Evolutionary conservation across 2,888 invertebrate genomes (phyloP).

Genomic region (Scrobipalpa costella): DNA sequence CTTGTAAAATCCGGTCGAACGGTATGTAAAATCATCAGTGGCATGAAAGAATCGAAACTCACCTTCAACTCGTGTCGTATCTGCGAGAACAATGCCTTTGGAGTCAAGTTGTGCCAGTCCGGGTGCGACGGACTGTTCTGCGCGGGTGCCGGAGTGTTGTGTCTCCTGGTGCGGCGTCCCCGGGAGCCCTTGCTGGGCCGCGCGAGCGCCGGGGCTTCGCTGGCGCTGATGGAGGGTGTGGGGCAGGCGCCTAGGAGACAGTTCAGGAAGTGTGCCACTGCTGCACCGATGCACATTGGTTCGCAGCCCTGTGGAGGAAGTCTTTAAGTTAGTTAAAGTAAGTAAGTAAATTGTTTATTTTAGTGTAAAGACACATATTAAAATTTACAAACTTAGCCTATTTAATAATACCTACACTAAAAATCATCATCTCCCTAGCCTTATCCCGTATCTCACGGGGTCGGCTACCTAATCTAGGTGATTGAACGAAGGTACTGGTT

Average conservation of each 20-base stretch:
- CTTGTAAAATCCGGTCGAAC: too few relatives aligned
- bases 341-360: too few relatives aligned
- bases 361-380: too few relatives aligned
- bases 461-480: too few relatives aligned
- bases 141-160: constrained; percentile 59
- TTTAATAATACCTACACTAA: too few relatives aligned
- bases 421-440: too few relatives aligned
- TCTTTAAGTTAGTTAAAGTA: background rate
- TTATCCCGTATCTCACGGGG: too few relatives aligned
- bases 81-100: constrained; percentile 93
- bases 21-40: too few relatives aligned
- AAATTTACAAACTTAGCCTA: too few relatives aligned
- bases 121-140: constrained; percentile 54
- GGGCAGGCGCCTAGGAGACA: constrained; percentile 91
- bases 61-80: constrained; percentile 89
- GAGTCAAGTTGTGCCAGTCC: constrained; percentile 93
- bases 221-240: constrained; percentile 75
- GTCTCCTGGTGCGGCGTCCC: constrained; percentile 84
- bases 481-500: too few relatives aligned
- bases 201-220: constrained; percentile 50
- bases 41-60: too few relatives aligned
- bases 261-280: constrained; percentile 97
- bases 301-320: constrained; percentile 85
- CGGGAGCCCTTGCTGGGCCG: constrained; percentile 42
- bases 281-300: constrained; percentile 93